Conservation (phyloP, 1,140 invertebrate genomes). For the Chlorops oryzae region DNA sequence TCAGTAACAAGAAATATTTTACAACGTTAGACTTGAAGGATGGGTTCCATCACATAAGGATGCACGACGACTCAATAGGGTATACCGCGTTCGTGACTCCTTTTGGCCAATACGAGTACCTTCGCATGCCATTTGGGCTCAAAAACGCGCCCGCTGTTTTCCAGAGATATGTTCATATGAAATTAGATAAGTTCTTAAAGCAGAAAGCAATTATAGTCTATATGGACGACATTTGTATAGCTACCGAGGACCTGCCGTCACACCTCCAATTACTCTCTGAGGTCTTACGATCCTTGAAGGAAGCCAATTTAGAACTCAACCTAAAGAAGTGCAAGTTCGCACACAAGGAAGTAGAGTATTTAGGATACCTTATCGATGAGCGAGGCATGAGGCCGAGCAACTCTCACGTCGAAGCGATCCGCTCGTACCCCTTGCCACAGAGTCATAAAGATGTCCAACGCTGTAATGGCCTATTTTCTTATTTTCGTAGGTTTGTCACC, state of each 20-base stretch:
- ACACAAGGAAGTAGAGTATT: constrained; percentile 17
- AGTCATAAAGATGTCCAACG: no score
- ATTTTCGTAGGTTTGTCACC: constrained; percentile 18
- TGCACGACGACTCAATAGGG: constrained; percentile 8
- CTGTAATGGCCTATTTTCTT: not conserved
- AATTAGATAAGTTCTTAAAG: constrained; percentile 26
- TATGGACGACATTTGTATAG: constrained; percentile 15
- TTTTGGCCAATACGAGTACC: constrained; percentile 46
- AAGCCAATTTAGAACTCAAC: constrained; percentile 39
- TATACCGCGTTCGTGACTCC: constrained; percentile 46
- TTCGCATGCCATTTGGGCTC: constrained; percentile 48
- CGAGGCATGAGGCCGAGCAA: constrained; percentile 21
- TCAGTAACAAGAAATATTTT: no score
- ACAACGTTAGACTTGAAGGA: not conserved
- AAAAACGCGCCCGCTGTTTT: constrained; percentile 45
- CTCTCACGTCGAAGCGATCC: constrained; percentile 30
- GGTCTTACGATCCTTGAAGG: constrained; percentile 21
- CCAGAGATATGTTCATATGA: constrained; percentile 39
- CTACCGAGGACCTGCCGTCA: not conserved
- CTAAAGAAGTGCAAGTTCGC: constrained; percentile 42
- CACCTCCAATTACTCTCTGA: constrained; percentile 11
- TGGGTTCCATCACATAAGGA: not conserved
- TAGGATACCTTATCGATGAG: constrained; percentile 20
- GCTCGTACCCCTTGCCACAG: no score
- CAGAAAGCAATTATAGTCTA: constrained; percentile 1